phyloP scores from a whole-genome alignment of 2,797 vertebrate genomes.

The Garrulus glandarius region DNA sequence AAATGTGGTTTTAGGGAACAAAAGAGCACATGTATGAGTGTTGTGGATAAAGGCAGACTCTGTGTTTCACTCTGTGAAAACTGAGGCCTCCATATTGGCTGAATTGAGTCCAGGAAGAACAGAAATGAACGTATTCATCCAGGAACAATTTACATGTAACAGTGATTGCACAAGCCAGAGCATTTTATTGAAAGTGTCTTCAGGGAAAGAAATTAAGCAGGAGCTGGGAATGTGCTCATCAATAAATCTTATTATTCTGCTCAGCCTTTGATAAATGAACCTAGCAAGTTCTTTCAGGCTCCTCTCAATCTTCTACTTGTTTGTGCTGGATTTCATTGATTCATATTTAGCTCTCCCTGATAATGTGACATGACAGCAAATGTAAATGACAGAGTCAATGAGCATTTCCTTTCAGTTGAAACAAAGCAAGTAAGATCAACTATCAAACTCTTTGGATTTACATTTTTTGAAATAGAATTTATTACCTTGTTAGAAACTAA shows the following conservation, averaged over 20 bases:
- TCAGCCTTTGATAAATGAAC: slow-evolving; percentile 25
- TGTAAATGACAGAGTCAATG: background rate
- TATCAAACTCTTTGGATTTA: background rate
- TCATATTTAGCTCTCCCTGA: background rate
- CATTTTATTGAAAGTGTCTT: slow-evolving; percentile 3
- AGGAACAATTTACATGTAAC: background rate
- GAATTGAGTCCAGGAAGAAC: background rate
- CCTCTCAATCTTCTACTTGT: background rate
- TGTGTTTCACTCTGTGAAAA: background rate
- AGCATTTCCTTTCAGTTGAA: background rate
- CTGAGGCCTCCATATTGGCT: background rate
- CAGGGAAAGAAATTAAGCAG: background rate
- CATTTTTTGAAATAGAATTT: slow-evolving; percentile 12
- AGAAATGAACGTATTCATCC: background rate
- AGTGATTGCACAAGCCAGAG: background rate
- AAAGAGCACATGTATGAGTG: background rate
- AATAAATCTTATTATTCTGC: slow-evolving; percentile 14
- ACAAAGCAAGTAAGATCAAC: background rate
- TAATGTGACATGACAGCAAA: background rate
- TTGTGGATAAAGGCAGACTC: background rate
- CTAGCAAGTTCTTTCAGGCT: slow-evolving; percentile 5
- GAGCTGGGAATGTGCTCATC: background rate
- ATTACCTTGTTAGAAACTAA: background rate
- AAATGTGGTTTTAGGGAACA: background rate
- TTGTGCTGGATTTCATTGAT: slow-evolving; percentile 26